Base-by-base conservation (phyloP, 2,888 invertebrate species). In the Corythucha ciliata region DNA sequence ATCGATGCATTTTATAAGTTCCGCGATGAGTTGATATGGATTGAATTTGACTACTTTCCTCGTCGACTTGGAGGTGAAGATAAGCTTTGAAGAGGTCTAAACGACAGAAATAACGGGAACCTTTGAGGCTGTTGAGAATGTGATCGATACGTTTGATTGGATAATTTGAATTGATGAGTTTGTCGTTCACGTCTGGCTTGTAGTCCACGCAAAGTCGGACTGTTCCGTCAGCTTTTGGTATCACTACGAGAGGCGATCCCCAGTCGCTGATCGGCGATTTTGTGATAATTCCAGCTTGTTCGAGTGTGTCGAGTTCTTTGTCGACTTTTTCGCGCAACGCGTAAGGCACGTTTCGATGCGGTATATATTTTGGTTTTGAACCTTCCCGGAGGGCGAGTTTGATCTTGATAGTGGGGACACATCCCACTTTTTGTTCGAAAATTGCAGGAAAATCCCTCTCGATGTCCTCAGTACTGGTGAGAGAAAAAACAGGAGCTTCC, bases 11-110 rank as follows among this genome's bases (percentile, higher is more conserved):
- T 26, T 4, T 20, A 21, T 39, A 51, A 21, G 46, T 54, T 20
- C 51, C 54, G 32, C 34, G 44, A 24, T 56, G 53, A 6, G 54
- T 54, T 6, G 45, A 46, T 25, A 51, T 51, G 1, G 54, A 47
- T 46, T 45, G 50, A 25, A 50, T 40, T 29, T 34, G n/a, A 26
- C 24, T 10, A 18, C 53, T 51, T 33, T 54, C 45, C 25, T 54
- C 46, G 22, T 57, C 48, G 21, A 59, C 53, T 27, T 21, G 10
- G 8, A 57, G 10, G 24, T 60, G 57, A 7, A 52, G 29, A 26
- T 58, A 60, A 10, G 56, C 60, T 42, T 59, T 58, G 41, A 44
- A 48, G 20, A 59, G 20, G 46, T 59, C 58, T 6, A 59, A 21
- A 29, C 27, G 29, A 22, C 57, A 59, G 45, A 57, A 59, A 26